phyloP scores from a whole-genome alignment of 2,797 vertebrate species.

The Borostomias antarcticus region DNA sequence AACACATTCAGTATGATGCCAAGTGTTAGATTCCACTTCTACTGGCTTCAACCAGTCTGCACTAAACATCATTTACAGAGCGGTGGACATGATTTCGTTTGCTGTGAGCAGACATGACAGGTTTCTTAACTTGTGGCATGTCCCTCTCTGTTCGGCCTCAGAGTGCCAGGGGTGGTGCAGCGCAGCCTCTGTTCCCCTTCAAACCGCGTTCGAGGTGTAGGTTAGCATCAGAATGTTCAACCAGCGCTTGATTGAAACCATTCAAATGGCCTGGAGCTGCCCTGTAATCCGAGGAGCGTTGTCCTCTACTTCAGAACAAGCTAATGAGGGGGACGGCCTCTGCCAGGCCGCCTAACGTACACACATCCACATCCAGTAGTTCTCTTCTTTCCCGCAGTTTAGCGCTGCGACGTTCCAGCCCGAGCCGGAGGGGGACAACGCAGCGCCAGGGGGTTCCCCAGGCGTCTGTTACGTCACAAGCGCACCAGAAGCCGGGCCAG shows the following conservation, averaged over 20 bases:
- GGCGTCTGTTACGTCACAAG: conserved; percentile 39
- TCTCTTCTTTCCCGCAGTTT: conserved; percentile 1
- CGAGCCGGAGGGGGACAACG: not conserved
- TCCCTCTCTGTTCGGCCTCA: not conserved
- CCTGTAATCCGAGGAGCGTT: not conserved
- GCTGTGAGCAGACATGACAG: not conserved
- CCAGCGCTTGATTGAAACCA: conserved; percentile 9
- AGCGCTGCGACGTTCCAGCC: not conserved
- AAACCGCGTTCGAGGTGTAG: too few species aligned
- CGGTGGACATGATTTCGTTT: not conserved
- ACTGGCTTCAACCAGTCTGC: too few species aligned
- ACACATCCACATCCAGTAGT: not conserved
- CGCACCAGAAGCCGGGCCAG: too few species aligned
- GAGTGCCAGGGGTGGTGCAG: not conserved
- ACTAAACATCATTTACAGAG: too few species aligned
- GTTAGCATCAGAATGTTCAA: not conserved
- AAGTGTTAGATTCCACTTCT: too few species aligned
- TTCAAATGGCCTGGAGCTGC: conserved; percentile 9
- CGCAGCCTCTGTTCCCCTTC: too few species aligned
- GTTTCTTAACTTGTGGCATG: too few species aligned
- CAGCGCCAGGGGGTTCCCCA: conserved; percentile 7
- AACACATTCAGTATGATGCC: too few species aligned
- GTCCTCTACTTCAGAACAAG: conserved; percentile 5
- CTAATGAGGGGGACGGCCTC: not conserved
- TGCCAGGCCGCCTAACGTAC: not conserved